Base-by-base conservation (phyloP, 2,797 vertebrate species). In the Silurus aristotelis region DNA sequence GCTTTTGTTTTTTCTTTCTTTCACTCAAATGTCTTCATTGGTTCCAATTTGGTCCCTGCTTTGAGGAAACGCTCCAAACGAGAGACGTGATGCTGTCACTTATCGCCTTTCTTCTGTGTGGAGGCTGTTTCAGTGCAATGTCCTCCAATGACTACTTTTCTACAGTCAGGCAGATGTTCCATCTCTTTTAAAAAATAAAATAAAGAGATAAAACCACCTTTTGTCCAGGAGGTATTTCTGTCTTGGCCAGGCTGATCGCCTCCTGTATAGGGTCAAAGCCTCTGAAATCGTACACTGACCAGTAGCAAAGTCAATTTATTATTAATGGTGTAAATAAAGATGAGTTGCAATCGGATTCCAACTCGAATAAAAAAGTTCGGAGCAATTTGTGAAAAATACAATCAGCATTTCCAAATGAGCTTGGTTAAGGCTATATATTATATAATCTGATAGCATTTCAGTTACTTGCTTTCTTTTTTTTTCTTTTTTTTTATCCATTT, bases 21-120 rank as follows among this genome's bases (percentile, higher is more conserved):
- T 67, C 43, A 64, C 87, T 61, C 83, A 13, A 83, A 12, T 19
- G 70, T 83, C 87, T 15, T n/a, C 88, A 73, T 84, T 84, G 87
- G 85, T 52, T 80, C 82, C 14, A 25, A 52, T 78, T 73, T 87
- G 90, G 61, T 84, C 84, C 75, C 81, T 81, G 89, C 87, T 85
- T 91, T 71, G 66, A 48, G 70, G 55, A 86, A 90, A 81, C 3
- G 88, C 72, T 82, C 73, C 89, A 93, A 94, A 95, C 87, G 82
- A 87, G 90, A 90, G 73, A 90, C 92, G 58, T 77, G 46, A 52
- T 56, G 87, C 60, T 84, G 56, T 81, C 80, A 75, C 82, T 88
- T 88, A 88, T 55, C 46, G 25, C 71, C 25, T 64, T 52, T 75
- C 71, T 66, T 20, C 19, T 13, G 0, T 43, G 31, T 64, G 43